Conservation (phyloP, 92 coral and sea anemone genomes). For the Umimayanthus chanpuru region DNA sequence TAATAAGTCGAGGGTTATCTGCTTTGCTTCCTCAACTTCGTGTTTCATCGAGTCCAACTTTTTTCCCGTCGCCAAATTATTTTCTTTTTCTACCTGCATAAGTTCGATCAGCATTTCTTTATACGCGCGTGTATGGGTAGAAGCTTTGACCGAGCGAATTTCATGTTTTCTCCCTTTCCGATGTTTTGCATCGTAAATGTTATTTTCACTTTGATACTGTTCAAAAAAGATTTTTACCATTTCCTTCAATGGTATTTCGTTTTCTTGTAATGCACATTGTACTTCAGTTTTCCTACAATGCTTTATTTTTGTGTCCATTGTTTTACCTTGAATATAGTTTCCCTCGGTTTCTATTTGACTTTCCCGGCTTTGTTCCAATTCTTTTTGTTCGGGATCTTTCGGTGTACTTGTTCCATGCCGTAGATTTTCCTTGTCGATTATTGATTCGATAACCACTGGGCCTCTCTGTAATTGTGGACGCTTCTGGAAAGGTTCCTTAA, state of each 20-base stretch:
- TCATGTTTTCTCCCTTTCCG: background rate
- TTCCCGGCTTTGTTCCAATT: background rate
- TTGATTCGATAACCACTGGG: background rate
- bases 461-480: background rate
- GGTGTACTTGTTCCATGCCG: background rate
- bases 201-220: background rate
- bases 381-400: background rate
- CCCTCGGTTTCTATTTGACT: background rate
- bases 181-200: background rate
- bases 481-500: background rate
- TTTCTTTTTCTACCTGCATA: slow-evolving; percentile 13
- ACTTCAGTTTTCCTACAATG: background rate
- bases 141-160: background rate
- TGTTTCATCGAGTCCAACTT: slow-evolving; percentile 15
- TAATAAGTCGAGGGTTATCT: background rate
- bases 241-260: background rate
- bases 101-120: background rate
- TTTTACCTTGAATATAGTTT: background rate
- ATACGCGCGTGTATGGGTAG: background rate
- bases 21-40: slow-evolving; percentile 17
- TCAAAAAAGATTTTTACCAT: background rate
- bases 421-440: background rate
- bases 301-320: background rate
- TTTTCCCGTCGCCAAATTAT: background rate
- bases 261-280: background rate